Evolutionary conservation across 2,888 invertebrate genomes (phyloP), one percentile per base, ranked within the genome.

Genomic region (Resseliella maxima): DNA sequence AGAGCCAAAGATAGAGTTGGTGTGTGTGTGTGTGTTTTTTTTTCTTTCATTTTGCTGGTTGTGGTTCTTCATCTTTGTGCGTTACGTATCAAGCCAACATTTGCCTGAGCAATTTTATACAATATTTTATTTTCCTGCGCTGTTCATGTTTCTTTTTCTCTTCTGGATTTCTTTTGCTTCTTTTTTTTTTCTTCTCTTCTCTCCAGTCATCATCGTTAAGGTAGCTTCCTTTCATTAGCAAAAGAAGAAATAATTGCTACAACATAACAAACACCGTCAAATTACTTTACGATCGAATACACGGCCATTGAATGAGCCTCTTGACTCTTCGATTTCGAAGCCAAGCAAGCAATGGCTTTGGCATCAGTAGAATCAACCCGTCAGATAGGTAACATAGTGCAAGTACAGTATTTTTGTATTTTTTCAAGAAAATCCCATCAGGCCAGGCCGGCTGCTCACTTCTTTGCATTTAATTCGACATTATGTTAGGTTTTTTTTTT

Each of bases 181-280:
- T 31, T 72, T 72, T n/a, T 72, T 18, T 12, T 59, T 15, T 72
- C n/a, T n/a, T n/a, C n/a, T n/a, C n/a, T n/a, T n/a, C n/a, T n/a
- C n/a, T n/a, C n/a, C n/a, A n/a, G n/a, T n/a, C n/a, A n/a, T n/a
- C n/a, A 35, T 72, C 72, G 35, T 72, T 72, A 72, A 72, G 31
- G 72, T 72, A 72, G 72, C 72, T 72, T 72, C 72, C 72, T 72
- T 72, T 72, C 72, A 72, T 72, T 72, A 72, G 72, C 72, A 31
- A n/a, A n/a, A 72, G 59, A 6, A 31, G 72, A 72, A 72, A 72
- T 72, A 72, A 72, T 72, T 72, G 72, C 72, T 31, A 6, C 15
- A 18, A 59, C 31, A 72, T 35, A 31, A 31, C 72, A 72, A 72
- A 72, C 72, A 72, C 72, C 72, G 31, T 72, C 72, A 72, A 72